Conservation (phyloP, 2,113 vertebrate species). For the Catagonus wagneri region DNA sequence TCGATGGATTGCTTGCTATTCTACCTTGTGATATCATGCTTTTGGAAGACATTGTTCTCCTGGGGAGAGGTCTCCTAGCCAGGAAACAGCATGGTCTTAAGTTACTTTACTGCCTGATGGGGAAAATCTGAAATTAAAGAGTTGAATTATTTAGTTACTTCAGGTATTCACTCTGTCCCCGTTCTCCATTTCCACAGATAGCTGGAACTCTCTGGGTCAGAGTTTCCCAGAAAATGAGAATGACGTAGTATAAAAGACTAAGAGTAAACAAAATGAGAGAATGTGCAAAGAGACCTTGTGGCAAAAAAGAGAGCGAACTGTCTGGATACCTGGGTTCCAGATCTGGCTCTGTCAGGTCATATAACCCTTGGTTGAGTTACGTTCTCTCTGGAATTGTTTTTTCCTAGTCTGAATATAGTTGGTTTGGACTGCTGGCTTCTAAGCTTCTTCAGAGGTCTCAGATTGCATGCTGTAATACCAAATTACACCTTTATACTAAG, state of each 20-base stretch:
- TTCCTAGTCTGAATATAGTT: not conserved
- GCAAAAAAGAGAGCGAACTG: not conserved
- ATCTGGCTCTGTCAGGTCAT: not conserved
- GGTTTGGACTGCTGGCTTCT: conserved; percentile 16
- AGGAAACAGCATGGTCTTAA: not conserved
- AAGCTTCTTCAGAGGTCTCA: not conserved
- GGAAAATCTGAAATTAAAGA: not conserved
- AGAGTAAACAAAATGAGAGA: not conserved
- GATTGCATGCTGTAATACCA: not conserved
- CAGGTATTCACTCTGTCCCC: not conserved
- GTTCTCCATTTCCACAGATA: not conserved
- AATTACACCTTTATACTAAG: not conserved
- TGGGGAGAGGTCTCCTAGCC: not conserved
- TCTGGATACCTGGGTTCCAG: not conserved
- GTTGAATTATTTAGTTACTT: not conserved
- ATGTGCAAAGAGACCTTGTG: not conserved
- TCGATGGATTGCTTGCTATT: conserved; percentile 3
- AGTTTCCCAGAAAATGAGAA: conserved; percentile 10
- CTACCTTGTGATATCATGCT: not conserved
- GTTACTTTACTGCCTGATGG: not conserved
- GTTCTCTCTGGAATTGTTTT: not conserved
- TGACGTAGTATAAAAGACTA: not conserved
- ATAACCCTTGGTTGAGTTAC: not conserved
- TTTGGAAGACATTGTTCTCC: conserved; percentile 10
- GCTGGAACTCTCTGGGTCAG: not conserved